These are phyloP conservation scores for Catostylus mosaicus DNA, from an alignment of 30 jellyfish, hydroid and myxozoan genomes.

Conservation along the genomic window DNA sequence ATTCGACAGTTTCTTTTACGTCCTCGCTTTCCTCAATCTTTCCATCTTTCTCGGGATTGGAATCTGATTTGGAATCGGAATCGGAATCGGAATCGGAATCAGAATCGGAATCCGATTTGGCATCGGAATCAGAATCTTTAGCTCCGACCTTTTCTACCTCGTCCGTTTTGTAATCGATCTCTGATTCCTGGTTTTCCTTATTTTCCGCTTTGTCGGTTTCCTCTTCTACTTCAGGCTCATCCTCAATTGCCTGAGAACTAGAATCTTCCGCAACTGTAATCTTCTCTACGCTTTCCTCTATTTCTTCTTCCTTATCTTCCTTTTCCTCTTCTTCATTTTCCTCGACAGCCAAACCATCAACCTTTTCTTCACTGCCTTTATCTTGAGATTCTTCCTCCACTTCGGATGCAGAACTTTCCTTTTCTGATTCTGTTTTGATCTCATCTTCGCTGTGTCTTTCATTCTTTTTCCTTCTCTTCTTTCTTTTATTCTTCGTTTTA, in stretches of 20 bases:
- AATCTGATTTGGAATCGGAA: too few relatives aligned
- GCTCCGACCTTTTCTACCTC: too few relatives aligned
- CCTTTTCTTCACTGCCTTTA: background rate
- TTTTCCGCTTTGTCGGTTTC: background rate
- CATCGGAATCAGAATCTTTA: too few relatives aligned
- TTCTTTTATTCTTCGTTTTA: background rate
- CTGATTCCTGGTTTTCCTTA: background rate
- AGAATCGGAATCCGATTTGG: too few relatives aligned
- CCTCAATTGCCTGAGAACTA: constrained; percentile 27
- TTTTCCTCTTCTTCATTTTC: background rate
- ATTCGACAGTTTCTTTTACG: background rate
- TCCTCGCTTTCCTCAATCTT: background rate
- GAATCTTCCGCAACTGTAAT: background rate
- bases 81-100: too few relatives aligned
- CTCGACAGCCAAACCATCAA: background rate
- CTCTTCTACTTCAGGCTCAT: background rate
- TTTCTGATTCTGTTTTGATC: background rate
- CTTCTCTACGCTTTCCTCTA: constrained; percentile 2
- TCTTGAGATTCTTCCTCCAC: background rate
- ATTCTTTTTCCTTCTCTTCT: constrained; percentile 3
- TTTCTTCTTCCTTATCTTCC: background rate
- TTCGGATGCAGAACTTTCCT: constrained; percentile 3
- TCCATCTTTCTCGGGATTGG: constrained; percentile 6
- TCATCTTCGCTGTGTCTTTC: constrained; percentile 24
- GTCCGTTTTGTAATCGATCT: too few relatives aligned